These are phyloP conservation scores for Lethrus apterus DNA, from an alignment of 1,140 invertebrate species.

Conservation along the genomic window DNA sequence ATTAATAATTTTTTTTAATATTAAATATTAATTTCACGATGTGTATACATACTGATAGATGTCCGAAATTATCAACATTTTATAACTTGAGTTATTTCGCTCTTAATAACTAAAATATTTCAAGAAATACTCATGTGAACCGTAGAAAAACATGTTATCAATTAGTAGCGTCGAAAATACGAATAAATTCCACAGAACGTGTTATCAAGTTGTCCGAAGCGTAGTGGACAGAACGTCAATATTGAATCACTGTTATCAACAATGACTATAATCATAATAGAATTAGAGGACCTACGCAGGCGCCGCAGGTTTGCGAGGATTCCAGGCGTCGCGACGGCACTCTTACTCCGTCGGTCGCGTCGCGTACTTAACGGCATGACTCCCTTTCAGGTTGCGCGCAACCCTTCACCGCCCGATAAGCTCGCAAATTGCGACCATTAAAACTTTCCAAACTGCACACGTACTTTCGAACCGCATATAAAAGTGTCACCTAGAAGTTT, in stretches of 20 bases:
- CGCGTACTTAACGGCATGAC: conserved; percentile 22
- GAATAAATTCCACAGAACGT: no score
- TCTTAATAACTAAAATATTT: no score
- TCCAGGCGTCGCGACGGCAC: conserved; percentile 27
- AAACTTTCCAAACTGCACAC: not conserved
- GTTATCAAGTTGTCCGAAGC: no score
- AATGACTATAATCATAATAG: conserved; percentile 27
- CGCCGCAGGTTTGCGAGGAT: conserved; percentile 19
- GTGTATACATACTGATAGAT: no score
- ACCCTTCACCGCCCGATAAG: conserved; percentile 19
- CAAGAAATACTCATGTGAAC: no score
- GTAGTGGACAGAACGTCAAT: no score
- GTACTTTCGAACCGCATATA: not conserved
- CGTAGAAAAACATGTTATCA: no score
- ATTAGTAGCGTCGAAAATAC: no score
- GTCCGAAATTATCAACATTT: no score
- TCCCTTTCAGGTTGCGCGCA: conserved; percentile 18
- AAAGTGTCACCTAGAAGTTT: not conserved
- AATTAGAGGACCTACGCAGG: conserved; percentile 26
- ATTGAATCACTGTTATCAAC: conserved; percentile 28
- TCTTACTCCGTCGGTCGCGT: conserved; percentile 17
- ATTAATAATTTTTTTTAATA: no score
- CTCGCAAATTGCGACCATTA: conserved; percentile 2
- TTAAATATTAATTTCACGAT: no score
- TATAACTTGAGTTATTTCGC: no score